phyloP scores from a whole-genome alignment of 2,888 invertebrate species.

The Microctonus hyperodae region DNA sequence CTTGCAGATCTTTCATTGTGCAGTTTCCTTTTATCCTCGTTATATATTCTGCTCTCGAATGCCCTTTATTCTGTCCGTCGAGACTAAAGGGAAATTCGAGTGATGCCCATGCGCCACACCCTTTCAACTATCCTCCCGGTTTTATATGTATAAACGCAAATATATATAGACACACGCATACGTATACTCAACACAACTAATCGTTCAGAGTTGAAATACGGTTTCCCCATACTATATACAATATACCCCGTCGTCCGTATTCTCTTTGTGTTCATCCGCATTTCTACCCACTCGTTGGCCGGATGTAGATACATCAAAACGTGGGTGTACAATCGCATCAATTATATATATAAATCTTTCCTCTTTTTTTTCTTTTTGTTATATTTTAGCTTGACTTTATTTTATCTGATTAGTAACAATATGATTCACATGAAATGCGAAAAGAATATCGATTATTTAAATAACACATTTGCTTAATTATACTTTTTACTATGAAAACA shows the following conservation, averaged over 20 bases:
- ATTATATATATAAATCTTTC: conserved; percentile 18
- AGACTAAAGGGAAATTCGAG: conserved; percentile 26
- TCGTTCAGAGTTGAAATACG: conserved; percentile 19
- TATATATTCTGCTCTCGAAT: conserved; percentile 10
- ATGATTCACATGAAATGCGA: too few relatives aligned
- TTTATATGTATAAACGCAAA: background rate
- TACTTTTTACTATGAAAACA: too few relatives aligned
- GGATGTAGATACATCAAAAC: conserved; percentile 25
- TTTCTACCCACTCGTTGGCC: conserved; percentile 23
- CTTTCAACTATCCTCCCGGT: background rate
- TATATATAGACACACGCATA: background rate
- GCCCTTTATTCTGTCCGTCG: conserved; percentile 9
- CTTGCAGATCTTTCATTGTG: background rate
- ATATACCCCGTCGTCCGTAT: conserved; percentile 1
- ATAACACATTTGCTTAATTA: too few relatives aligned
- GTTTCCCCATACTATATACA: background rate
- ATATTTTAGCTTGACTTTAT: background rate
- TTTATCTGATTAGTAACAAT: conserved; percentile 3
- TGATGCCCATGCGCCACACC: conserved; percentile 20
- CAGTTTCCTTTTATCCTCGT: background rate
- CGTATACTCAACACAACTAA: conserved; percentile 20
- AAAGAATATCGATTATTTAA: too few relatives aligned
- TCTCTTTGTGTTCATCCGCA: conserved; percentile 25
- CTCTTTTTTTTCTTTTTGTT: background rate
- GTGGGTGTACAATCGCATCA: conserved; percentile 24